Percentiles rank a stretch among this genome's conserved stretches.
Evolutionary conservation across 2,113 vertebrate genomes (phyloP).

Genomic region (Meles meles): DNA sequence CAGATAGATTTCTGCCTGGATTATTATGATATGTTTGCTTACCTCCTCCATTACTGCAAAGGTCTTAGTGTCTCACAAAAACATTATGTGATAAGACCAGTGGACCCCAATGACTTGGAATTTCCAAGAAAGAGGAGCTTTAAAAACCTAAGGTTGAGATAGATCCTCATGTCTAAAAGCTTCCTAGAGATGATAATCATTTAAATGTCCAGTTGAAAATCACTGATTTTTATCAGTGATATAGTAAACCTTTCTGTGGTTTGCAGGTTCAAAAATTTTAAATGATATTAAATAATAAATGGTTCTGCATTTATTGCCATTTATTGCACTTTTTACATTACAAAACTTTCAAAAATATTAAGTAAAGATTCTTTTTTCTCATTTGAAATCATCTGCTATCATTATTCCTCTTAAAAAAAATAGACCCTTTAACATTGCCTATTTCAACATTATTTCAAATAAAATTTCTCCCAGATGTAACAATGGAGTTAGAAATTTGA

Average conservation of each 20-base stretch:
- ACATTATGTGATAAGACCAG: neutral
- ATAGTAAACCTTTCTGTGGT: neutral
- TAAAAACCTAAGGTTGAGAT: neutral
- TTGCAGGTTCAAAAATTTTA: neutral
- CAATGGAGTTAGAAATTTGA: constrained; percentile 20
- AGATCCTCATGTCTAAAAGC: neutral
- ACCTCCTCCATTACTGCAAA: neutral
- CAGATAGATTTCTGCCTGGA: neutral
- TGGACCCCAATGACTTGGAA: neutral
- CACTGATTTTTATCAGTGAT: neutral
- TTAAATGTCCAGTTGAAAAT: neutral
- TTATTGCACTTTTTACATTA: neutral
- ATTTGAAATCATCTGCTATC: neutral
- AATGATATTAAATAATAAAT: neutral
- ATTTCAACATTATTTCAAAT: constrained; percentile 17
- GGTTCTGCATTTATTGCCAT: neutral
- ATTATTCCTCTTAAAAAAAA: neutral
- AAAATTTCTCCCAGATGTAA: neutral
- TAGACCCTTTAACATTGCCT: neutral
- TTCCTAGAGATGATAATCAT: neutral
- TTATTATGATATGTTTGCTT: neutral
- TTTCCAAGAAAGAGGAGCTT: neutral
- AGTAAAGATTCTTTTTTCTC: neutral
- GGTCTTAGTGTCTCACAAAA: neutral
- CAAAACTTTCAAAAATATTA: neutral